Conservation (phyloP, 2,113 vertebrate species). For the Tinamus guttatus region DNA sequence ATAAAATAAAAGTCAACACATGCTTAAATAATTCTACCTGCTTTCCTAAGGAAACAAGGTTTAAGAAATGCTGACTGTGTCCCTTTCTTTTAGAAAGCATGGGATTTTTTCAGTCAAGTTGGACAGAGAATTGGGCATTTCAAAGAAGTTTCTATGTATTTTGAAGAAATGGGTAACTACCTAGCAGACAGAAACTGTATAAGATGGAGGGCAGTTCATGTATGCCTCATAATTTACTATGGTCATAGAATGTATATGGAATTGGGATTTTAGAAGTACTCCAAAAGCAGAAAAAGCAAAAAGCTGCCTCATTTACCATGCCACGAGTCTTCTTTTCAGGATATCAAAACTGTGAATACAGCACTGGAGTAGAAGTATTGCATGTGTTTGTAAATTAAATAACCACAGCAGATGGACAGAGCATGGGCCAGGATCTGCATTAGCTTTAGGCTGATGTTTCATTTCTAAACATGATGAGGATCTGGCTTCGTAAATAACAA, state of each 20-base stretch:
- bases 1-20: neutral
- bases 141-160: neutral
- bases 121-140: neutral
- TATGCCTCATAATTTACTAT: neutral
- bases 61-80: neutral
- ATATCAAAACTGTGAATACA: neutral
- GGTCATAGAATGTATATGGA: neutral
- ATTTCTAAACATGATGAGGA: constrained; percentile 38
- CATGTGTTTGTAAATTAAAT: constrained; percentile 28
- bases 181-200: accelerated
- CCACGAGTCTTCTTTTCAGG: neutral
- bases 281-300: neutral
- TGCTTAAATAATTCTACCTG: neutral
- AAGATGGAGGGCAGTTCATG: neutral
- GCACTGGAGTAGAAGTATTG: constrained; percentile 7
- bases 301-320: too few species aligned
- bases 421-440: neutral
- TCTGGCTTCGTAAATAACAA: constrained; percentile 9
- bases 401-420: neutral
- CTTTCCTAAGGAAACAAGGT: neutral
- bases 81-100: neutral
- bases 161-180: neutral
- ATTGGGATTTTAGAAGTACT: neutral
- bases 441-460: constrained; percentile 14
- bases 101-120: neutral